These are phyloP conservation scores for Phycodurus eques DNA, from an alignment of 2,113 vertebrate species.

Conservation along the genomic window DNA sequence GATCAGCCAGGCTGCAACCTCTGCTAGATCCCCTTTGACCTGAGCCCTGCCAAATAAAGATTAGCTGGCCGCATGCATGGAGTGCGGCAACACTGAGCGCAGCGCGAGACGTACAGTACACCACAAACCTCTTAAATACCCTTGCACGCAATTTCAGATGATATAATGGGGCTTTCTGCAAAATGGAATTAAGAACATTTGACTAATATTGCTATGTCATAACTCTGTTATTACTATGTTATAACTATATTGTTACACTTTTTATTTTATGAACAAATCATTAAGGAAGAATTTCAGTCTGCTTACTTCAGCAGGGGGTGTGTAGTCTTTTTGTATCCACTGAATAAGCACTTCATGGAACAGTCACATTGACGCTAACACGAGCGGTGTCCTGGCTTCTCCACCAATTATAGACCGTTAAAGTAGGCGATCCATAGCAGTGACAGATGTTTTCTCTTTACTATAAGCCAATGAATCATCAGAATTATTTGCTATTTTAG, in stretches of 20 bases:
- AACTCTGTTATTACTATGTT: neutral
- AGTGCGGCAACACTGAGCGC: conserved; percentile 13
- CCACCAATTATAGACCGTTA: too few species aligned
- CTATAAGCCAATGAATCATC: too few species aligned
- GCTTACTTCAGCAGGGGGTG: too few species aligned
- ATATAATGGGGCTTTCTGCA: neutral
- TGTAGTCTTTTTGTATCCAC: too few species aligned
- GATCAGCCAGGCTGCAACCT: conserved; percentile 33
- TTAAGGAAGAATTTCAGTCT: too few species aligned
- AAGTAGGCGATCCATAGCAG: too few species aligned
- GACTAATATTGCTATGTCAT: neutral
- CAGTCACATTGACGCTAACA: too few species aligned
- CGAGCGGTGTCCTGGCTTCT: too few species aligned
- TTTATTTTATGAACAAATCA: too few species aligned
- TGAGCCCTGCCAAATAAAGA: conserved; percentile 42
- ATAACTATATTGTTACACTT: neutral
- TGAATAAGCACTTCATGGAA: too few species aligned
- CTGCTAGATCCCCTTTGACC: conserved; percentile 15
- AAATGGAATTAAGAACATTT: neutral
- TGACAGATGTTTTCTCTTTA: too few species aligned
- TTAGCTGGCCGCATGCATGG: conserved; percentile 34
- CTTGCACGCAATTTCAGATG: neutral
- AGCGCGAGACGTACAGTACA: conserved; percentile 3
- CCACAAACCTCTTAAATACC: conserved; percentile 14
- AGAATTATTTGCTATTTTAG: neutral